Evolutionary conservation across 2,888 invertebrate genomes (phyloP), one percentile per base, ranked within the genome.

Genomic region (Orchesellides sinensis): DNA sequence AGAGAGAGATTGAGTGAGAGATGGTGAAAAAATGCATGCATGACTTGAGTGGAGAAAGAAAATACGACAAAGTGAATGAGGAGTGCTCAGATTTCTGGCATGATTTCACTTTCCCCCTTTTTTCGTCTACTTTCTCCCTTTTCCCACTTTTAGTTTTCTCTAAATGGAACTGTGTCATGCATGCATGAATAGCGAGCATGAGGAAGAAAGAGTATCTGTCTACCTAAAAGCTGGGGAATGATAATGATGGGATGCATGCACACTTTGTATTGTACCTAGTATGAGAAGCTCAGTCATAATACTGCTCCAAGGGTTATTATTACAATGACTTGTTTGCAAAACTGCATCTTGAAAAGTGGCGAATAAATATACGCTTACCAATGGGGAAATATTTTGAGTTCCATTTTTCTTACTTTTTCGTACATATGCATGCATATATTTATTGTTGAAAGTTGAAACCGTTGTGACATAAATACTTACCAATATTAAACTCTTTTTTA

Each of bases 1-100:
- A 65, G 25, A 17, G 59, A n/a, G 59, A n/a, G 59, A 25, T 23
- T 56, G 14, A 27, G 21, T n/a, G 5, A 14, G 21, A 65, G 65
- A 65, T 32, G 5, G 61, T 61, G n/a, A 61, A 61, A 61, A 68
- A 45, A 66, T 47, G 69, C 69, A 69, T 69, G 52, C 69, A 69
- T 69, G 69, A 69, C 69, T 69, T 29, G 69, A 52, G 69, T 52
- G 52, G 5, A 45, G 65, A 65, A 25, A 65, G 40, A 65, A 23
- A 45, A 23, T 65, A 65, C 61, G 61, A 61, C 65, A 65, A 65
- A 40, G 65, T 65, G 65, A 65, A 65, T 45, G 40, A 40, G 65
- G 21, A 65, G 27, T 61, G 61, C 65, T 45, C 68, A 27, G 27
- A 49, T 49, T 68, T 68, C 68, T 49, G 52, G 19, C 68, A 52